Base-by-base conservation (phyloP, 2,888 invertebrate species). In the Rotaria socialis region DNA sequence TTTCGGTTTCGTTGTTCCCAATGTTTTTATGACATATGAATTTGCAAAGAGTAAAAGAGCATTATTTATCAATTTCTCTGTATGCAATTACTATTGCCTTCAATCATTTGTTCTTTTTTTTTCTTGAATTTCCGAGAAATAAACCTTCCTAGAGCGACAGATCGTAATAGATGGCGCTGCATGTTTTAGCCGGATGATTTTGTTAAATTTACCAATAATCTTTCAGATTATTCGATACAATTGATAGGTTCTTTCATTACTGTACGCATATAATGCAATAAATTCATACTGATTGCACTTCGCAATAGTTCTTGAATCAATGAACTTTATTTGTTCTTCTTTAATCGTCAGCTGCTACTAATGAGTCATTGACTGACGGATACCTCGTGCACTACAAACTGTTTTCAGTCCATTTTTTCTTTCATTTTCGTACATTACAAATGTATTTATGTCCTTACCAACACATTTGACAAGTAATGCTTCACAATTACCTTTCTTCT, bases 401-500 rank as follows among this genome's bases (percentile, higher is more conserved):
- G 35, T 0, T 67, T 41, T 67, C 11, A 67, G 19, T 4, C 14
- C 35, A 67, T 67, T 67, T 67, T 6, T 24, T 67, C 11, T 67
- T 35, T 67, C 35, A 19, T 67, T 67, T 67, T 67, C 35, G 16
- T 67, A 67, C 35, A 67, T 67, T 35, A 67, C 35, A 67, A 35
- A 67, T 67, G 67, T 67, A 80, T 80, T 43, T 43, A 80, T 80
- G 80, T 80, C 80, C 43, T 80, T 80, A n/a, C 80, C 43, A 80
- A 47, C 80, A 43, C 80, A 80, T 80, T 47, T 47, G 80, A 80
- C 47, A 14, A 19, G 35, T 80, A 43, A 80, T 80, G 80, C 47
- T 80, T 80, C 47, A 10, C 80, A 80, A 80, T 47, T 80, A 14
- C 80, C 80, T 10, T 80, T 80, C n/a, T 80, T 47, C n/a, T 80